Percentiles rank a stretch among this genome's conserved stretches.
phyloP scores from a whole-genome alignment of 2,888 invertebrate genomes.

The Spicauda simplicius region DNA sequence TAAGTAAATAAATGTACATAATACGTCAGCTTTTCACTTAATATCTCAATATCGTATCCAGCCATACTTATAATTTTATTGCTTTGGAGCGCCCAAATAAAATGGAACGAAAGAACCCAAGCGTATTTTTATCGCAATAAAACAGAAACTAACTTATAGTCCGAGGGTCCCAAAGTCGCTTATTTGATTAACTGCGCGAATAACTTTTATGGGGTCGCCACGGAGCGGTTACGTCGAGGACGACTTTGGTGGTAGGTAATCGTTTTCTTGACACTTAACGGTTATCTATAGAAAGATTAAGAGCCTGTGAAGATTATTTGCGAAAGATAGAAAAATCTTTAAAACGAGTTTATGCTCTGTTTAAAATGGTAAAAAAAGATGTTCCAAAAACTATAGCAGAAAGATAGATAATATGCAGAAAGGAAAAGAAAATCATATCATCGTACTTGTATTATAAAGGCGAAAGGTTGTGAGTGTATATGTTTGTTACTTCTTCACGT shows the following conservation, averaged over 20 bases:
- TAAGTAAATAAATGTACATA: conserved; percentile 2
- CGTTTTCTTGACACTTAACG: not conserved
- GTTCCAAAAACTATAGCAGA: too few species aligned
- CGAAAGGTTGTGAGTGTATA: too few species aligned
- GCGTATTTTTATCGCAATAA: conserved; percentile 31
- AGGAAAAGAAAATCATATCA: too few species aligned
- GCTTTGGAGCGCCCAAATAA: conserved; percentile 24
- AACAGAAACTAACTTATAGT: conserved; percentile 24
- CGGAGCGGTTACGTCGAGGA: not conserved
- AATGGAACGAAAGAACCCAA: conserved; percentile 5
- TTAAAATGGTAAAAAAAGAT: too few species aligned
- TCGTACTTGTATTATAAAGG: too few species aligned
- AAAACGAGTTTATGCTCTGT: too few species aligned
- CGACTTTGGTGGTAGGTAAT: not conserved
- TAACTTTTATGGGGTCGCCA: conserved; percentile 21
- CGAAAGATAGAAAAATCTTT: too few species aligned
- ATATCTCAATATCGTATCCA: conserved; percentile 22
- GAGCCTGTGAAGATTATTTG: not conserved
- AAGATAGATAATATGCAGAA: too few species aligned
- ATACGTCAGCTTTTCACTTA: conserved; percentile 25
- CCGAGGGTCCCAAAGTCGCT: conserved; percentile 14
- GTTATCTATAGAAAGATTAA: not conserved
- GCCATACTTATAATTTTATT: conserved; percentile 22
- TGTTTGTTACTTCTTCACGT: too few species aligned
- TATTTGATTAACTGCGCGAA: conserved; percentile 27